Percentiles rank a stretch among this genome's conserved stretches.
phyloP scores from a whole-genome alignment of 2,888 invertebrate species.

The Latheticus oryzae region DNA sequence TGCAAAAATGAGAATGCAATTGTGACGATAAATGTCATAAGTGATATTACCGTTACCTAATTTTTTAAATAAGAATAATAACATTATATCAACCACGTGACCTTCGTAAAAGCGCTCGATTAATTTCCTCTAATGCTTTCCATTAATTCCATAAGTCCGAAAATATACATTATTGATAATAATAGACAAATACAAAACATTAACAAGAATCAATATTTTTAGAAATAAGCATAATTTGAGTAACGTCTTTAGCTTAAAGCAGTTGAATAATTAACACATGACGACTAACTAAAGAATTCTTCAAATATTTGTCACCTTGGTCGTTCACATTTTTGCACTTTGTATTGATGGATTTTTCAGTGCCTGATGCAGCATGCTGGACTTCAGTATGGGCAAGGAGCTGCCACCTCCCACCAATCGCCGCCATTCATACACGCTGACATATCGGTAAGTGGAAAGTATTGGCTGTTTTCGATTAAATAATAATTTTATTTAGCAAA shows the following conservation, averaged over 20 bases:
- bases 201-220: constrained; percentile 11
- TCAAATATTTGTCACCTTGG: constrained; percentile 27
- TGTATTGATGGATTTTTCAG: constrained; percentile 46
- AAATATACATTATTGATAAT: constrained; percentile 14
- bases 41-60: too few species aligned
- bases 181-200: constrained; percentile 21
- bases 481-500: constrained; percentile 45
- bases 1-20: too few species aligned
- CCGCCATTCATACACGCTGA: constrained; percentile 52
- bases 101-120: constrained; percentile 11
- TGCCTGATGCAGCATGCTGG: constrained; percentile 61
- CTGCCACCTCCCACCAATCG: constrained; percentile 59
- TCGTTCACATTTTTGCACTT: constrained; percentile 22
- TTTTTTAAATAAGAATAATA: too few species aligned
- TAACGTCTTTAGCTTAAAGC: too few species aligned
- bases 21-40: too few species aligned
- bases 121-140: constrained; percentile 19
- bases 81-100: too few species aligned
- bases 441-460: constrained; percentile 51
- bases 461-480: too few species aligned
- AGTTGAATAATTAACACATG: constrained; percentile 13
- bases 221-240: too few species aligned
- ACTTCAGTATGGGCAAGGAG: constrained; percentile 57
- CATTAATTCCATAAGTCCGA: constrained; percentile 24
- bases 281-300: constrained; percentile 7